Evolutionary conservation across 2,113 vertebrate species (phyloP), one percentile per base, ranked within the genome.

Genomic region (Pteruthius melanotis): DNA sequence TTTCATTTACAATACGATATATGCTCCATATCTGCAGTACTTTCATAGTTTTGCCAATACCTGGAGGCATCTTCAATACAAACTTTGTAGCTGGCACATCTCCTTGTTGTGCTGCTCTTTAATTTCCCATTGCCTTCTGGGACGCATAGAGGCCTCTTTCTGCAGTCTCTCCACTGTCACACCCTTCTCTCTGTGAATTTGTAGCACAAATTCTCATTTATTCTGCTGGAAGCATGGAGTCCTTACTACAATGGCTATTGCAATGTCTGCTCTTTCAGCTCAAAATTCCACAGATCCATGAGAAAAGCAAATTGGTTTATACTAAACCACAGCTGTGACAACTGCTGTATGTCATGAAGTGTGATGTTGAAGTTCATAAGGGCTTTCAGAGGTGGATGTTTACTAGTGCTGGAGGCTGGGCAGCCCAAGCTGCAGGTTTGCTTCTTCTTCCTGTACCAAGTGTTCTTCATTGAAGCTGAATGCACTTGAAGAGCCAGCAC

Each of bases 41-140:
- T 78, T 85, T 87, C 47, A 75, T n/a, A 31, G 20, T 63, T 86
- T 86, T 49, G 2, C 2, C 57, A 88, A 33, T 74, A 66, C 45
- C 63, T 84, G 61, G 66, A 89, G 90, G 89, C 35, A 68, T 42
- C 28, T 75, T 77, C 75, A 85, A 13, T 68, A 77, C 44, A 89
- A 83, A 77, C 23, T 83, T 65, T 86, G 54, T 82, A 63, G 59
- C 19, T 52, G n/a, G n/a, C n/a, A 49, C 10, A 64, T 83, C 35
- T 64, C 54, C 91, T 93, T 91, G 19, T 53, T 89, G 31, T 78
- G 39, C 9, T 53, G n/a, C 20, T 74, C 53, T 70, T 86, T 52
- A 83, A 89, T 53, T 75, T 88, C 15, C 14, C 0, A 0, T 52
- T 86, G 37, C 63, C 64, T 86, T 44, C 63, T 72, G 50, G 63